Evolutionary conservation across 2,797 vertebrate genomes (phyloP), one percentile per base, ranked within the genome.

Genomic region (Oreochromis grahami): DNA sequence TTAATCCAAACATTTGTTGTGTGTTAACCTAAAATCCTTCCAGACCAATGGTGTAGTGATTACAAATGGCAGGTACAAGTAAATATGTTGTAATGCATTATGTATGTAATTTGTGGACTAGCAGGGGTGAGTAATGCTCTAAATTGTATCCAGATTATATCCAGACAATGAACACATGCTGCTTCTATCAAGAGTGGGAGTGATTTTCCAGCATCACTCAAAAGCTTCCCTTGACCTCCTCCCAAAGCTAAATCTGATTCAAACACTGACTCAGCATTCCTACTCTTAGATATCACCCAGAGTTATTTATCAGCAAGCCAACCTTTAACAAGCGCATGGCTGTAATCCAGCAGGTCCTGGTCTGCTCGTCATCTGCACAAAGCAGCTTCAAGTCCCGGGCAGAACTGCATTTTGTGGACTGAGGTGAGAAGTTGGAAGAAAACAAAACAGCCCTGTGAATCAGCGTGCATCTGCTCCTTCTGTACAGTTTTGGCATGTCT

Each of bases 301-400:
- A 87, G 84, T 91, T 85, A 90, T 82, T 84, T 87, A 93, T 88
- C 84, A 53, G 83, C 72, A 43, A 84, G 83, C 90, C 89, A 85
- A 99, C 99, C 98, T 99, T 99, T 91, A 99, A 97, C 94, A 99
- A 96, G 90, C 98, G 97, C 96, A 99, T 96, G 88, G 98, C 98
- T 19, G 98, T 98, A 96, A 99, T 96, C 99, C 99, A 99, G 89
- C 98, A 98, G 85, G 96, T 98, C 95, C 97, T 98, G 92, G 94
- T 98, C 95, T 97, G 97, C 86, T 99, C 98, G 87, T 98, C 98
- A 91, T 99, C 98, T 3, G 98, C 98, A 96, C 98, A 99, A 92
- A 99, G 96, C 94, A 98, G 96, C 96, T 97, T 99, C 97, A 99
- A 96, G 96, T 99, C 98, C 92, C 97, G 97, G 91, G 95, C 92